Percentiles rank a stretch among this genome's conserved stretches.
These are phyloP conservation scores for Parazoanthus darwini DNA, from an alignment of 92 coral and sea anemone species.

Conservation along the genomic window DNA sequence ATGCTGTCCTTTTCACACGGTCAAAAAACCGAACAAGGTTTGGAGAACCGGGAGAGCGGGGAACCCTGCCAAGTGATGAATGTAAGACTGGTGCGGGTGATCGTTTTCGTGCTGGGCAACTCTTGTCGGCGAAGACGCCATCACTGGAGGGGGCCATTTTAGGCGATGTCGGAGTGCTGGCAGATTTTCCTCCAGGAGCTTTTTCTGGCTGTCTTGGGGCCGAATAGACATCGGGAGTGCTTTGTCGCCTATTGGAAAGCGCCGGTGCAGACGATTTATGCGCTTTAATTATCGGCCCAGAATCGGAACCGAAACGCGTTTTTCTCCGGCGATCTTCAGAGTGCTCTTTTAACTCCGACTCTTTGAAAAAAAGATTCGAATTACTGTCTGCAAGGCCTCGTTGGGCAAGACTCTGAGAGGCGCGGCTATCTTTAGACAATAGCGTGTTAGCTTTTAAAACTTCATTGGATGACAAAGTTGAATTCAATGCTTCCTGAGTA, in stretches of 20 bases:
- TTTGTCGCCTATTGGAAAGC: not conserved
- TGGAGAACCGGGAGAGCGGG: conserved; percentile 5
- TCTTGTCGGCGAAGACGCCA: not conserved
- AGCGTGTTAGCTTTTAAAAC: not conserved
- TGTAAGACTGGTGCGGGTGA: not conserved
- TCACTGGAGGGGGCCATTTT: not conserved
- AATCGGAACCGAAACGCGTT: not conserved
- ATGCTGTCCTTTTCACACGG: not conserved
- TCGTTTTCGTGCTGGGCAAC: not conserved
- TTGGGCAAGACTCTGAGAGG: not conserved
- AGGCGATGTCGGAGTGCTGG: conserved; percentile 19
- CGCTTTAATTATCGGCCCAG: not conserved
- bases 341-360: not conserved
- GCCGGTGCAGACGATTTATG: not conserved
- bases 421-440: not conserved
- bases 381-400: not conserved
- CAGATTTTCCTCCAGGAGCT: not conserved
- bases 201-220: not conserved
- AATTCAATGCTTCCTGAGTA: not conserved
- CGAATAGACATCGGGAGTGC: not conserved
- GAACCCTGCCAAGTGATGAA: not conserved
- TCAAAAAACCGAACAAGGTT: conserved; percentile 23
- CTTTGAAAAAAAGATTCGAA: not conserved
- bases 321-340: not conserved
- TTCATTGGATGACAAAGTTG: not conserved